phyloP scores from a whole-genome alignment of 2,797 vertebrate species.

The Spatula clypeata region DNA sequence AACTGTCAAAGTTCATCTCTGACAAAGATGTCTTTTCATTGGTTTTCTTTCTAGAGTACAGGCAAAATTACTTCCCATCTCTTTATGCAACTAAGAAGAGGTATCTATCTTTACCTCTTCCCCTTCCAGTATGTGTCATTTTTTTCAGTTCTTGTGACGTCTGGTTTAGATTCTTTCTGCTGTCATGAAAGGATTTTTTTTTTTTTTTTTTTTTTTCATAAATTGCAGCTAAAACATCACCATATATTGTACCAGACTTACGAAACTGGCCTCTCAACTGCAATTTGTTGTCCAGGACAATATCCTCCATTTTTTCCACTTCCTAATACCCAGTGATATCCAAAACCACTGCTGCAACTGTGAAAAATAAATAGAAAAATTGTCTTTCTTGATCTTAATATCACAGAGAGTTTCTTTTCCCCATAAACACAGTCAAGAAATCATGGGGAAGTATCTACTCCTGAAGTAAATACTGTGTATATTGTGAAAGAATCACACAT shows the following conservation, averaged over 20 bases:
- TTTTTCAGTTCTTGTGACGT: neutral
- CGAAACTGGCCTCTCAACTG: neutral
- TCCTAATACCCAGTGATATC: neutral
- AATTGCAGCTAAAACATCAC: neutral
- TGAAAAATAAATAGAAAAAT: neutral
- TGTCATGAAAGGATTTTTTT: neutral
- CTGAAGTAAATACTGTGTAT: neutral
- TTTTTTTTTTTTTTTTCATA: neutral
- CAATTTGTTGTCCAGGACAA: neutral
- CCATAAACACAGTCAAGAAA: neutral
- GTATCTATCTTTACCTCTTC: neutral
- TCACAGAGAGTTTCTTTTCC: neutral
- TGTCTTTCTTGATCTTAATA: neutral
- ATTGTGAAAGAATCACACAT: neutral
- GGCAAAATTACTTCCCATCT: neutral
- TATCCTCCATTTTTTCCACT: neutral
- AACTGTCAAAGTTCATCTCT: neutral
- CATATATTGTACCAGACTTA: neutral
- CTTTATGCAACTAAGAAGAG: neutral
- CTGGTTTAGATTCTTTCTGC: neutral
- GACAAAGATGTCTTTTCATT: neutral
- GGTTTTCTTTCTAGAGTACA: neutral
- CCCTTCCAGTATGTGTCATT: neutral
- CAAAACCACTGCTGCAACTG: neutral
- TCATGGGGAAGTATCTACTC: neutral